phyloP scores from a whole-genome alignment of 2,888 invertebrate species.

The Herminia tarsipennalis region DNA sequence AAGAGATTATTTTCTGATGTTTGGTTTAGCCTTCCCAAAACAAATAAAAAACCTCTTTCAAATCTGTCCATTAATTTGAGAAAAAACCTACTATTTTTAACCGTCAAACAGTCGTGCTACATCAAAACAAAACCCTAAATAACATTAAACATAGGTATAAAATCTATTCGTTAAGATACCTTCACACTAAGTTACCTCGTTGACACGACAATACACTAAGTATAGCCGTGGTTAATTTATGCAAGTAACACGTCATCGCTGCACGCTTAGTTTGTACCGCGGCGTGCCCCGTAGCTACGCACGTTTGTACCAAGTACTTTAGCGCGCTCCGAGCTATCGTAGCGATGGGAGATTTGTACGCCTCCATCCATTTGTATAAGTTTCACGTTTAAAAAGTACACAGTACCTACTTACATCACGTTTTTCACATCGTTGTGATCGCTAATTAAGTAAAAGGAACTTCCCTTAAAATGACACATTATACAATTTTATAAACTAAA shows the following conservation, averaged over 20 bases:
- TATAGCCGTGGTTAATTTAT: constrained; percentile 41
- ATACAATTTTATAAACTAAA: too few species aligned
- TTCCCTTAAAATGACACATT: too few species aligned
- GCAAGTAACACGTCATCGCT: constrained; percentile 36
- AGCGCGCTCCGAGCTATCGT: constrained; percentile 30
- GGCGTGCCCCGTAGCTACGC: constrained; percentile 18
- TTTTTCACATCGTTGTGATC: too few species aligned
- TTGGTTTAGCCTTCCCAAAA: too few species aligned
- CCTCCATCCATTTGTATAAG: constrained; percentile 22
- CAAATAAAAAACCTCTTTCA: too few species aligned
- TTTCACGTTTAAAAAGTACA: background rate
- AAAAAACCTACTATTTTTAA: too few species aligned
- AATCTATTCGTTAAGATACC: background rate
- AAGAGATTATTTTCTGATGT: too few species aligned
- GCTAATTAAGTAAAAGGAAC: too few species aligned
- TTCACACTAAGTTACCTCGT: constrained; percentile 9
- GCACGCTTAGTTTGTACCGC: constrained; percentile 14
- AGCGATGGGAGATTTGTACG: constrained; percentile 16
- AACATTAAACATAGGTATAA: background rate
- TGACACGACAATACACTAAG: constrained; percentile 25
- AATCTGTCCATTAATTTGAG: too few species aligned
- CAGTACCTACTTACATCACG: too few species aligned
- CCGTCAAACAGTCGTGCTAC: too few species aligned
- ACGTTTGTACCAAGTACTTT: constrained; percentile 19
- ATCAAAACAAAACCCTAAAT: too few species aligned